phyloP scores from a whole-genome alignment of 2,797 vertebrate genomes.

The Mionectes olivaceus region DNA sequence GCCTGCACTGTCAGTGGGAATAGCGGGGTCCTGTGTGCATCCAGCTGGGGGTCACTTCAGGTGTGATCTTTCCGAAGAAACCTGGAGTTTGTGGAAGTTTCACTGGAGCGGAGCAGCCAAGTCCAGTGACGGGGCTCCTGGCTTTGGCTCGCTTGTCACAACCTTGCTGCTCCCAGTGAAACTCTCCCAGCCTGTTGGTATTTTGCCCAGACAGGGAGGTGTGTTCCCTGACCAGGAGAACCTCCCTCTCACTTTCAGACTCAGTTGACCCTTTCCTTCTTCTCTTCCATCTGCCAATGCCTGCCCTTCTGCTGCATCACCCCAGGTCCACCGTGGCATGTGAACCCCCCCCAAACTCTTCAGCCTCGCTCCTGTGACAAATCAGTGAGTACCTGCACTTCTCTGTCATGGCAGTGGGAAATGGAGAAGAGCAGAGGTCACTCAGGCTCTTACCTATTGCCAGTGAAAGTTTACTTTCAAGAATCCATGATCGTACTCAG shows the following conservation, averaged over 20 bases:
- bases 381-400: fast-evolving
- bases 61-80: background rate
- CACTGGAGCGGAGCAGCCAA: background rate
- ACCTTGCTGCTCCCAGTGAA: background rate
- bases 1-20: background rate
- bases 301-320: fast-evolving
- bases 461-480: background rate
- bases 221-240: background rate
- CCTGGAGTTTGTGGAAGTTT: too few species aligned
- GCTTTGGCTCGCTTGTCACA: fast-evolving
- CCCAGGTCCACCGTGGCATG: fast-evolving
- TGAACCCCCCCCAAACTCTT: fast-evolving
- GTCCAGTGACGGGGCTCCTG: background rate
- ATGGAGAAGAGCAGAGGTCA: background rate
- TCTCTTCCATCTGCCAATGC: fast-evolving
- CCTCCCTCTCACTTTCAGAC: background rate
- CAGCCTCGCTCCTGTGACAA: background rate
- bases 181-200: fast-evolving
- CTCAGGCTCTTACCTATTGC: background rate
- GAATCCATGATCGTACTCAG: background rate
- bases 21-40: background rate
- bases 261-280: background rate
- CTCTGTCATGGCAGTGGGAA: background rate
- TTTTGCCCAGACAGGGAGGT: background rate
- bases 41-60: background rate